Conservation (phyloP, 2,113 vertebrate species). For the Rhagologus leucostigma region DNA sequence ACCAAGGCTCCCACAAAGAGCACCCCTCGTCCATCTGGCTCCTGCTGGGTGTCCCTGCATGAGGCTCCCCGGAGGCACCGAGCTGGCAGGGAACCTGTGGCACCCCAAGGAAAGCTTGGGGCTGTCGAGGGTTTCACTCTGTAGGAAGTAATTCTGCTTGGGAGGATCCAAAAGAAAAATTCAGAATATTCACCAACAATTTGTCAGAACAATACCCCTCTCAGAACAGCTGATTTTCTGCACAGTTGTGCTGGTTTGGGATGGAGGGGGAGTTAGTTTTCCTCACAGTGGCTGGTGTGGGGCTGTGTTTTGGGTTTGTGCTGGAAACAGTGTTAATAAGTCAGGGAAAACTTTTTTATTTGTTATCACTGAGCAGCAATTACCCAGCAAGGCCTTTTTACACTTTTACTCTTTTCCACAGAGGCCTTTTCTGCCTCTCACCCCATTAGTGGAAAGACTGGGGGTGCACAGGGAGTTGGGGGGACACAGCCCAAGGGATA, state of each 20-base stretch:
- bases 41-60: not conserved
- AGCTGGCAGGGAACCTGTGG: not conserved
- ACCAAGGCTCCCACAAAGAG: not conserved
- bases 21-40: fast-evolving
- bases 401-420: not conserved
- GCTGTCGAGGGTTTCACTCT: not conserved
- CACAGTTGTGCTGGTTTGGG: not conserved
- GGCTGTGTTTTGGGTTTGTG: not conserved
- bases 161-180: not conserved
- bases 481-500: not conserved
- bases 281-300: not conserved
- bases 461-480: not conserved
- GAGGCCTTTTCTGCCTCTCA: not conserved
- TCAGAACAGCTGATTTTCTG: not conserved
- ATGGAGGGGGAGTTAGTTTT: not conserved
- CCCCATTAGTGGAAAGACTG: not conserved
- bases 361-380: not conserved
- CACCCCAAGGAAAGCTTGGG: not conserved
- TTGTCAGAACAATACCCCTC: not conserved
- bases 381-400: not conserved
- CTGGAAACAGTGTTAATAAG: not conserved
- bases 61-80: not conserved
- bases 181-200: not conserved
- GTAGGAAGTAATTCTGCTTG: not conserved
- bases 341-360: not conserved